Conservation (phyloP, 2,797 vertebrate species). For the Lacerta viridis region DNA sequence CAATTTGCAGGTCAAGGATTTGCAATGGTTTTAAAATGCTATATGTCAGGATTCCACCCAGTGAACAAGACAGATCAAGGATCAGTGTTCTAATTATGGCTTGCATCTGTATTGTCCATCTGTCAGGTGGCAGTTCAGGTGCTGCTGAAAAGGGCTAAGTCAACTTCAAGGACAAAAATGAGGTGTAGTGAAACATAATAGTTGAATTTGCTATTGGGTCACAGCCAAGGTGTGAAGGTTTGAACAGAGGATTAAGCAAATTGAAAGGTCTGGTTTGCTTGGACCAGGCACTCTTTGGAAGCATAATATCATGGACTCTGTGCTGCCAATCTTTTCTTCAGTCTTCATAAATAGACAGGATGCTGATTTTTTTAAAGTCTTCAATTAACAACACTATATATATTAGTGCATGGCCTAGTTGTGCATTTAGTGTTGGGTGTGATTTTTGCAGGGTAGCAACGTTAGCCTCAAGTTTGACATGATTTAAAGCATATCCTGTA, state of each 20-base stretch:
- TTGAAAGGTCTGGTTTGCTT: neutral
- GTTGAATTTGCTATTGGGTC: neutral
- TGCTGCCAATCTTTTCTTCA: neutral
- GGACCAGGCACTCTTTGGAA: neutral
- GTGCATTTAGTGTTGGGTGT: neutral
- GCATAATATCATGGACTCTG: neutral
- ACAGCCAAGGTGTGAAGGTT: neutral
- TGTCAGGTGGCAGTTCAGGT: neutral
- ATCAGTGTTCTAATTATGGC: neutral
- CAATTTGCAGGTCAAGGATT: neutral
- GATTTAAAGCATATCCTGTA: constrained; percentile 38
- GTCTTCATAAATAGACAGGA: neutral
- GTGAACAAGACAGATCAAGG: neutral
- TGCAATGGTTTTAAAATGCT: constrained; percentile 40
- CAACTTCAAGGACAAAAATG: neutral
- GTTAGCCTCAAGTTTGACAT: constrained; percentile 2
- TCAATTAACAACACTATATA: neutral
- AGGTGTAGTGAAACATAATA: neutral
- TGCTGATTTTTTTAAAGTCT: neutral
- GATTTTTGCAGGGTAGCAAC: neutral
- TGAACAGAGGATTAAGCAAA: neutral
- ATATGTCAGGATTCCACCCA: constrained; percentile 1
- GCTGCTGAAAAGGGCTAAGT: neutral
- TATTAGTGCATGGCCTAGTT: constrained; percentile 1
- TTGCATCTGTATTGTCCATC: neutral